Percentiles rank a stretch among this genome's conserved stretches.
phyloP scores from a whole-genome alignment of 2,113 vertebrate genomes.

The Fukomys damarensis region DNA sequence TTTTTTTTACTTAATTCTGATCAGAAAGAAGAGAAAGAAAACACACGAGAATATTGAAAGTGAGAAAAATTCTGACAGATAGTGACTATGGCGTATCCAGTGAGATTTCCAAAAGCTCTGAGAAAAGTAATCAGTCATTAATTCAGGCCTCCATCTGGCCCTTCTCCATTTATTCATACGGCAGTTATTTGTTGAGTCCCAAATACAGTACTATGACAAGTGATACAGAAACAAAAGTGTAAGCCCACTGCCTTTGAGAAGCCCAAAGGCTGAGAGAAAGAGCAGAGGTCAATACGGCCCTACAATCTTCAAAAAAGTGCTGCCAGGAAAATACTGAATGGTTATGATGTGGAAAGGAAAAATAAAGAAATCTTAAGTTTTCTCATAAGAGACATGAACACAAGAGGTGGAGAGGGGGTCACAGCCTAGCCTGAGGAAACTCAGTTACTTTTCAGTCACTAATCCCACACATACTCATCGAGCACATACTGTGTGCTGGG shows the following conservation, averaged over 20 bases:
- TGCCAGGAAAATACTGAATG: not conserved
- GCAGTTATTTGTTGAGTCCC: not conserved
- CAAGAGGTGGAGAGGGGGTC: not conserved
- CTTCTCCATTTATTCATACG: not conserved
- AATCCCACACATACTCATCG: not conserved
- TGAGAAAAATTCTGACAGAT: not conserved
- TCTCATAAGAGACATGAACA: not conserved
- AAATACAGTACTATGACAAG: not conserved
- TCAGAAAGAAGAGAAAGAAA: conserved; percentile 13
- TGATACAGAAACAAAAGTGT: not conserved
- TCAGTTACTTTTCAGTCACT: not conserved
- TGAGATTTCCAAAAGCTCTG: not conserved
- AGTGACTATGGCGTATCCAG: not conserved
- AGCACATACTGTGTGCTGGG: not conserved
- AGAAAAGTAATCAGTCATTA: not conserved
- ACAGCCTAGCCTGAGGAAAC: not conserved
- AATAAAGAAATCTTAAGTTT: not conserved
- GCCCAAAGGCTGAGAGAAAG: not conserved
- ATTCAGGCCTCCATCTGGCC: not conserved
- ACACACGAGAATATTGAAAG: not conserved
- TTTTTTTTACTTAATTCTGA: not conserved
- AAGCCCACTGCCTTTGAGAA: not conserved
- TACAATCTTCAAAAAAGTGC: not conserved
- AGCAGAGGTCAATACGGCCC: not conserved
- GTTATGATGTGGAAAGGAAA: not conserved